Base-by-base conservation (phyloP, 2,888 invertebrate species). In the Tetropium fuscum region DNA sequence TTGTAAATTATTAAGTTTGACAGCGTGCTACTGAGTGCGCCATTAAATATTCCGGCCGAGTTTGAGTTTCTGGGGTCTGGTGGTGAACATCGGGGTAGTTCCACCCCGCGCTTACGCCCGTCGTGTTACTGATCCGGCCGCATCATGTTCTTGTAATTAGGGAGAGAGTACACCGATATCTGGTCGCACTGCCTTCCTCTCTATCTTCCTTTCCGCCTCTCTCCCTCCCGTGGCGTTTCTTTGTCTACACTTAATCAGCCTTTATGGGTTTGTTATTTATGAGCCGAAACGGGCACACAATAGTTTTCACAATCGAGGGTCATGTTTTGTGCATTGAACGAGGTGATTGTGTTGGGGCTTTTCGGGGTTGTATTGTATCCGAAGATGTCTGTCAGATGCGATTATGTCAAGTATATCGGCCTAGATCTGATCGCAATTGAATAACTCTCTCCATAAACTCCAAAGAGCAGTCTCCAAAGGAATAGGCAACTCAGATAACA, bases 1-100 rank as follows among this genome's bases (percentile, higher is more conserved):
- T 40, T 27, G 51, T 51, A 51, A 51, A 51, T 51, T 51, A 51
- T 51, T 22, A 51, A 51, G 51, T 51, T 51, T 38, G 51, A 40
- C 38, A 47, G 32, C 38, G 51, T 51, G 40, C 51, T 51, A 51
- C 27, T 27, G 38, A 51, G 40, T 27, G 27, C 27, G 22, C 10
- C 51, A 51, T 51, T 40, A 40, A 40, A 51, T 40, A 51, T 51
- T 51, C 51, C 19, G 51, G 4, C 27, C 40, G 18, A 38, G 51
- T 51, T 40, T 15, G 15, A 13, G 16, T 11, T 15, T 36, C 4
- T 1, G 48, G 48, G 48, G 19, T 18, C 30, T 10, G 38, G 15
- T 6, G 10, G 40, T 13, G 27, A n/a, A 10, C 18, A 16, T n/a
- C 16, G 5, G 18, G 16, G 40, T 18, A 11, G 15, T 16, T 18